Conservation (phyloP, 1,140 invertebrate species). For the Polypedilum vanderplanki region DNA sequence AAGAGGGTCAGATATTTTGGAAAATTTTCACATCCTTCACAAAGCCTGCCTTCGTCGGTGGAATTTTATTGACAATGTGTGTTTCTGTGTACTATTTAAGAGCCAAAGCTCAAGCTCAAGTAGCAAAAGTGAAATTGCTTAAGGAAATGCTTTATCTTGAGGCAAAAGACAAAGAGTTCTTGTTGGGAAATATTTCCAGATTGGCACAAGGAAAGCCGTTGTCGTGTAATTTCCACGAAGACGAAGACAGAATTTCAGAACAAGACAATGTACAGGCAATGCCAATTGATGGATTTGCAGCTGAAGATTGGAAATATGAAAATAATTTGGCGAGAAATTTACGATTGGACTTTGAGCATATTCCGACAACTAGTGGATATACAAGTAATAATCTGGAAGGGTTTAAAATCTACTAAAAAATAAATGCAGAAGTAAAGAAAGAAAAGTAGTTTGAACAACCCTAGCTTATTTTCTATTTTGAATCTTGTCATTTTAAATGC, state of each 20-base stretch:
- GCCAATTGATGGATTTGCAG: slow-evolving; percentile 6
- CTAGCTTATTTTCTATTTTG: no score
- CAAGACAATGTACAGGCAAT: neutral
- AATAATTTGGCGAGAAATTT: slow-evolving; percentile 17
- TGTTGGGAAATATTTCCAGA: slow-evolving; percentile 50
- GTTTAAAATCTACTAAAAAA: no score
- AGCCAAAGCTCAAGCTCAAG: slow-evolving; percentile 54
- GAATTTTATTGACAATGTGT: slow-evolving; percentile 47
- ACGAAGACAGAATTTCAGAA: neutral
- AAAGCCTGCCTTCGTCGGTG: slow-evolving; percentile 47
- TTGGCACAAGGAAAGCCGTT: slow-evolving; percentile 29
- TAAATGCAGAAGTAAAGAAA: no score
- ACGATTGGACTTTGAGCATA: slow-evolving; percentile 15
- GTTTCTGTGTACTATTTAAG: slow-evolving; percentile 62
- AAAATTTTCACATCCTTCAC: slow-evolving; percentile 43
- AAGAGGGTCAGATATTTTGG: slow-evolving; percentile 44
- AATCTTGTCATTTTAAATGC: no score
- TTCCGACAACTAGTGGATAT: neutral
- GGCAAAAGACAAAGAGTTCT: slow-evolving; percentile 67
- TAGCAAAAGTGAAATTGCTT: slow-evolving; percentile 56
- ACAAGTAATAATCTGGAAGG: neutral
- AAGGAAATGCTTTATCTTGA: slow-evolving; percentile 61
- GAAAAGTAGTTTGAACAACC: no score
- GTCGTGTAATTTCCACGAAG: neutral
- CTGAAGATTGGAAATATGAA: neutral